These are phyloP conservation scores for Glossosoma conforme DNA, from an alignment of 1,140 invertebrate species.

Conservation along the genomic window DNA sequence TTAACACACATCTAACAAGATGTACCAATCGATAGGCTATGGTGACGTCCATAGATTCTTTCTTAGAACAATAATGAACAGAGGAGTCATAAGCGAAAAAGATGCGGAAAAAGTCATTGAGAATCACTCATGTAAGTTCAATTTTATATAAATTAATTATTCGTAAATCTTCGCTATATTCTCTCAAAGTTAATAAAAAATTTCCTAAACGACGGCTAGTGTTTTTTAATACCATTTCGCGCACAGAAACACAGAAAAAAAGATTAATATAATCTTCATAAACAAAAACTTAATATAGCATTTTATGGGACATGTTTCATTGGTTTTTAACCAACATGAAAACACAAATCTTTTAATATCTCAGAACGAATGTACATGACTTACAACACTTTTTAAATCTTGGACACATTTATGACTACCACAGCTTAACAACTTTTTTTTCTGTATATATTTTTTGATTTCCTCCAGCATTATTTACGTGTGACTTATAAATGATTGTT, in stretches of 20 bases:
- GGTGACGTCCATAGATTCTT: constrained; percentile 12
- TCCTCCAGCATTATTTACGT: too few species aligned
- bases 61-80: constrained; percentile 12
- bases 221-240: neutral
- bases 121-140: constrained; percentile 7
- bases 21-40: too few species aligned
- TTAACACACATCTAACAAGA: too few species aligned
- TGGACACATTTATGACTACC: too few species aligned
- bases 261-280: neutral
- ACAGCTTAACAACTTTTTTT: too few species aligned
- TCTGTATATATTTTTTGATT: too few species aligned
- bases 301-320: neutral
- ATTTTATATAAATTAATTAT: neutral
- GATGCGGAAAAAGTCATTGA: constrained; percentile 6
- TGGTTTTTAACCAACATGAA: neutral
- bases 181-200: neutral
- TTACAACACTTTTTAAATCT: too few species aligned
- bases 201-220: neutral
- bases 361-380: neutral
- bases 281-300: neutral
- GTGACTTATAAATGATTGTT: constrained; percentile 5
- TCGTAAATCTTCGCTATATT: neutral
- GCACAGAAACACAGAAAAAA: too few species aligned
- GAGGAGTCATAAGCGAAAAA: constrained; percentile 5
- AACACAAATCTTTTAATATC: neutral